Evolutionary conservation across 2,888 invertebrate species (phyloP).

Genomic region (Melinaea marsaeus): DNA sequence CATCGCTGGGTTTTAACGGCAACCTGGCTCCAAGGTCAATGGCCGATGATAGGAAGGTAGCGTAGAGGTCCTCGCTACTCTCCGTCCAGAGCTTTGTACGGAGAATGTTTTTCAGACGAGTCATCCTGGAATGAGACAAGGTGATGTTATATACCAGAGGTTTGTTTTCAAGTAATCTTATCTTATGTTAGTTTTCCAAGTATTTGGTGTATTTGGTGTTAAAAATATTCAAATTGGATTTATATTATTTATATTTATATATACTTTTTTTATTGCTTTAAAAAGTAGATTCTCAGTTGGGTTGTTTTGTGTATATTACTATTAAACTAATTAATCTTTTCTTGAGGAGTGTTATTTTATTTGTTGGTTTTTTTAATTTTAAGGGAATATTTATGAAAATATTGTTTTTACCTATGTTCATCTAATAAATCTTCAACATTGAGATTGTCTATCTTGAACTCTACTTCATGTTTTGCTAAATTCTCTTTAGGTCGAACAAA

Average conservation of each 20-base stretch:
- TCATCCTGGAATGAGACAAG: conserved; percentile 70
- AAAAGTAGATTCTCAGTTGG: too few relatives aligned
- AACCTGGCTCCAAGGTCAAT: conserved; percentile 89
- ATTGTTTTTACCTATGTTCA: conserved; percentile 65
- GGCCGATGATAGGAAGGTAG: conserved; percentile 91
- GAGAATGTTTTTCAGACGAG: conserved; percentile 86
- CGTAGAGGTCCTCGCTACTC: conserved; percentile 84
- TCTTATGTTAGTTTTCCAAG: too few relatives aligned
- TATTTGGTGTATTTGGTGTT: too few relatives aligned
- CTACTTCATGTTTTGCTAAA: conserved; percentile 85
- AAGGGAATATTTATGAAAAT: too few relatives aligned
- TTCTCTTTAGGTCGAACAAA: conserved; percentile 81
- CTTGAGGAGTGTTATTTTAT: too few relatives aligned
- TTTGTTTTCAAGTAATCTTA: not conserved
- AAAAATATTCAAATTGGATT: too few relatives aligned
- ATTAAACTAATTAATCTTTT: too few relatives aligned
- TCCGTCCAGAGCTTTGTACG: conserved; percentile 87
- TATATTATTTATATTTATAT: too few relatives aligned
- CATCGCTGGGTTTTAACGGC: conserved; percentile 88
- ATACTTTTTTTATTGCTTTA: too few relatives aligned
- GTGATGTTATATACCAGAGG: not conserved
- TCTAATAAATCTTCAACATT: conserved; percentile 93
- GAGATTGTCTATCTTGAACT: conserved; percentile 92
- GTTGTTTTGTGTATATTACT: too few relatives aligned
- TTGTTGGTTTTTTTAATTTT: too few relatives aligned